Percentiles rank a stretch among this genome's conserved stretches.
Conservation (phyloP, 2,113 vertebrate species). For the Carollia perspicillata region DNA sequence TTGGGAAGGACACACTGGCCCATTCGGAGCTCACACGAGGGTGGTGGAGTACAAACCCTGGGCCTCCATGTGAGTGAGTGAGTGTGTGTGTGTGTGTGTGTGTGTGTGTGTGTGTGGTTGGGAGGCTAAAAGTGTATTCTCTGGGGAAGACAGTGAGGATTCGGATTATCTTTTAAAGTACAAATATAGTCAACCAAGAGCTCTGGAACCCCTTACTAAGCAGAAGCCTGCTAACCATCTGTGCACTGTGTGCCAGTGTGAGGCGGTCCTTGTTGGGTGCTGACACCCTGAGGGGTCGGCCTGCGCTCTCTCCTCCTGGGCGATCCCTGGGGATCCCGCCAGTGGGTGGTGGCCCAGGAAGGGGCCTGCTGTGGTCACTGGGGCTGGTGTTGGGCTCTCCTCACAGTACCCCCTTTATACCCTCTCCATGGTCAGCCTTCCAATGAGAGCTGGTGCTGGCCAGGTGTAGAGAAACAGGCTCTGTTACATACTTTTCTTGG, state of each 20-base stretch:
- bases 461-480: not conserved
- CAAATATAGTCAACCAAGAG: not conserved
- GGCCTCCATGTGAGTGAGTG: not conserved
- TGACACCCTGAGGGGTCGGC: not conserved
- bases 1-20: not conserved
- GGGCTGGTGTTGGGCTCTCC: not conserved
- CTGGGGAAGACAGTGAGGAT: not conserved
- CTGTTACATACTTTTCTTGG: not conserved
- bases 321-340: not conserved
- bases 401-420: not conserved
- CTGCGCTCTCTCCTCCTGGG: not conserved
- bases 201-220: not conserved
- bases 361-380: not conserved
- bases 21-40: not conserved
- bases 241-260: not conserved
- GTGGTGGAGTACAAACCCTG: not conserved
- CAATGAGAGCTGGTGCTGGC: not conserved
- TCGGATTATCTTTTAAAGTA: not conserved
- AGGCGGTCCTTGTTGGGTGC: not conserved
- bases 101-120: too few species aligned
- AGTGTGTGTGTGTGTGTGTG: not conserved
- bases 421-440: not conserved
- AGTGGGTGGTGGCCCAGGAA: not conserved
- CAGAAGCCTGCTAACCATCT: not conserved
- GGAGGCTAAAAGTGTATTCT: not conserved